A percentile compares a stretch with the other conserved stretches of the same genome.
These are phyloP conservation scores for Apotomis turbidana DNA, from an alignment of 2,888 invertebrate species.

Conservation along the genomic window DNA sequence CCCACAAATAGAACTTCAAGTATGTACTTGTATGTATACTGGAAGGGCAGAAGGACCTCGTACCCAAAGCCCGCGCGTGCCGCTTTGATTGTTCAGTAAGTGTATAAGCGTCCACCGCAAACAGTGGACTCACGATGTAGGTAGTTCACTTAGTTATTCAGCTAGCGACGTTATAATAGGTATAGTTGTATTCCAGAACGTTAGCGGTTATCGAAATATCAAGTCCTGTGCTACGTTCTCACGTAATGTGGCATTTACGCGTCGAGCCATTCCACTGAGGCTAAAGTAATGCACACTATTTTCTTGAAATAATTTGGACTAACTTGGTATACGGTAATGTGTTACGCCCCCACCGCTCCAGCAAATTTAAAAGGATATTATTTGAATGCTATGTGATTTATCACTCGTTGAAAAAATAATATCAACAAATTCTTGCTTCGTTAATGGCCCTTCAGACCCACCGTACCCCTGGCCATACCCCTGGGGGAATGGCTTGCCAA, in stretches of 20 bases:
- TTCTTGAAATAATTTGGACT: no score
- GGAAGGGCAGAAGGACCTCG: constrained; percentile 4
- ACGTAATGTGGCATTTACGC: neutral
- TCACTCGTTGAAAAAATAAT: neutral
- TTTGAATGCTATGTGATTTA: no score
- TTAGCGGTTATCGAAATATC: constrained; percentile 4
- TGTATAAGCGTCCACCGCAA: constrained; percentile 33
- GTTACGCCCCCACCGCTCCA: no score
- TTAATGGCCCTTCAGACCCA: no score
- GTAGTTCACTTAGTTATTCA: constrained; percentile 38
- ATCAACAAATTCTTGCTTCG: neutral
- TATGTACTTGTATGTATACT: neutral
- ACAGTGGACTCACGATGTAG: constrained; percentile 18
- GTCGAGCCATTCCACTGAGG: neutral
- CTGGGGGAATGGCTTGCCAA: neutral
- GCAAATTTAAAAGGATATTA: no score
- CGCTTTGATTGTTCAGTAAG: constrained; percentile 69
- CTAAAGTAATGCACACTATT: no score
- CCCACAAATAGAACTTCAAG: no score
- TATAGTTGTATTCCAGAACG: constrained; percentile 20
- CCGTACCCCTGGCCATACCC: no score
- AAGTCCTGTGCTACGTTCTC: constrained; percentile 1
- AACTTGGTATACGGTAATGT: no score
- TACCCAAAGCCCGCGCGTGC: constrained; percentile 43
- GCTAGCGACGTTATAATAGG: constrained; percentile 37